A percentile compares a stretch with the other conserved stretches of the same genome.
Conservation (phyloP, 2,888 invertebrate species). For the Ophion ellenae region DNA sequence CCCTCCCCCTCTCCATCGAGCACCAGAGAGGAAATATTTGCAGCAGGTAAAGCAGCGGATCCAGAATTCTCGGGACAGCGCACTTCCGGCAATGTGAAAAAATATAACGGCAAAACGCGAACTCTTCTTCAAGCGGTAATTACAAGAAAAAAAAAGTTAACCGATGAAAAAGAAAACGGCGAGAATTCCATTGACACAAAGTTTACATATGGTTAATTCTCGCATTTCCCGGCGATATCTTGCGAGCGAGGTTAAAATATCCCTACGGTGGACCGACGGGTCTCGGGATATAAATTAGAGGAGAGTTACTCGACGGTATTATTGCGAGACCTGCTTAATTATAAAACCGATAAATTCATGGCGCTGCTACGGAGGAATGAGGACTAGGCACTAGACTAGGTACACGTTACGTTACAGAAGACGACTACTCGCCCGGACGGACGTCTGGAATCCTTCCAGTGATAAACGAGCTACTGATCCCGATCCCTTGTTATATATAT, state of each 20-base stretch:
- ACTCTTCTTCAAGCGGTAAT: background rate
- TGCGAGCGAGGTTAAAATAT: constrained; percentile 20
- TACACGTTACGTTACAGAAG: constrained; percentile 13
- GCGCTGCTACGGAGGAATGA: constrained; percentile 62
- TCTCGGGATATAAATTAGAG: constrained; percentile 77
- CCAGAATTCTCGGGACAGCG: too few species aligned
- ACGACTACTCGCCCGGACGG: constrained; percentile 70
- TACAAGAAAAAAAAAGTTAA: background rate
- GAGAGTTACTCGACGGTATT: constrained; percentile 73
- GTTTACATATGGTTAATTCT: constrained; percentile 22
- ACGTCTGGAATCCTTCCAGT: constrained; percentile 78
- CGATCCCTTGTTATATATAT: constrained; percentile 49
- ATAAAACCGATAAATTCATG: constrained; percentile 82
- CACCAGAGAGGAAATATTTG: background rate
- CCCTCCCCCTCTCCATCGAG: too few species aligned
- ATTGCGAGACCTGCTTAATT: constrained; percentile 79
- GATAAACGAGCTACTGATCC: constrained; percentile 80
- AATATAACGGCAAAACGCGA: background rate
- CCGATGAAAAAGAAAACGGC: background rate
- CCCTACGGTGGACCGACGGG: constrained; percentile 34
- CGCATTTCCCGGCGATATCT: constrained; percentile 4
- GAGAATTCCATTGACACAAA: background rate
- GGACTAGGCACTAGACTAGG: constrained; percentile 49
- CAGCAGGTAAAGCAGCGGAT: background rate
- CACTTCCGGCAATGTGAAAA: too few species aligned